Evolutionary conservation across 64 coral and sea anemone genomes (phyloP), one percentile per base, ranked within the genome.

Genomic region (Montipora sp.): DNA sequence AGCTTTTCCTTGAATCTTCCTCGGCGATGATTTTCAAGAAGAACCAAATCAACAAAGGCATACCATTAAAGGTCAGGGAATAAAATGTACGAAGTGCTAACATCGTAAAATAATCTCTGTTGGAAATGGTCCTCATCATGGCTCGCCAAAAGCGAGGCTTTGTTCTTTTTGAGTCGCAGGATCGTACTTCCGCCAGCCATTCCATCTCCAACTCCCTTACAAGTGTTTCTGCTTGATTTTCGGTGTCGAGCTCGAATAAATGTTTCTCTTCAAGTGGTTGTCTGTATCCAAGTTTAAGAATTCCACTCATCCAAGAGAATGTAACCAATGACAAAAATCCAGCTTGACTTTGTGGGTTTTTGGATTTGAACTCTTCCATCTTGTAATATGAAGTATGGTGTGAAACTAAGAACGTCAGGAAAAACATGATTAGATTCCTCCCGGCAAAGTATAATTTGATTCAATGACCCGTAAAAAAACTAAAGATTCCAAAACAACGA

Each of bases 221-320:
- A 21, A 80, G 46, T 55, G 19, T 80, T 55, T 80, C 78, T 59
- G 78, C 18, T 53, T 55, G 48, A 80, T 80, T 12, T 2, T 49
- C 50, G 6, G 51, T 22, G 3, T 24, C 78, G 0, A 84, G 49
- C 63, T 78, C 24, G 44, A 85, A 93, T 8, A 96, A 19, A 16
- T 93, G 87, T 44, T 67, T 74, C 16, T 93, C 89, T 59, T 96
- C 91, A 19, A 96, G 18, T 61, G 87, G 95, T 60, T 88, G 87
- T 78, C 93, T 89, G 67, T 51, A 93, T 13, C 95, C 95, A 7
- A 83, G 70, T 22, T 76, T 88, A 10, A 96, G 84, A 19, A 90
- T 46, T 21, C 75, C 78, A 48, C 47, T 84, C 79, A 96, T 68
- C 91, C 91, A 96, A 85, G 91, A 93, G 46, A 96, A 90, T 3